Evolutionary conservation across 2,113 vertebrate genomes (phyloP).

Genomic region (Cyanoramphus novaezelandiae): DNA sequence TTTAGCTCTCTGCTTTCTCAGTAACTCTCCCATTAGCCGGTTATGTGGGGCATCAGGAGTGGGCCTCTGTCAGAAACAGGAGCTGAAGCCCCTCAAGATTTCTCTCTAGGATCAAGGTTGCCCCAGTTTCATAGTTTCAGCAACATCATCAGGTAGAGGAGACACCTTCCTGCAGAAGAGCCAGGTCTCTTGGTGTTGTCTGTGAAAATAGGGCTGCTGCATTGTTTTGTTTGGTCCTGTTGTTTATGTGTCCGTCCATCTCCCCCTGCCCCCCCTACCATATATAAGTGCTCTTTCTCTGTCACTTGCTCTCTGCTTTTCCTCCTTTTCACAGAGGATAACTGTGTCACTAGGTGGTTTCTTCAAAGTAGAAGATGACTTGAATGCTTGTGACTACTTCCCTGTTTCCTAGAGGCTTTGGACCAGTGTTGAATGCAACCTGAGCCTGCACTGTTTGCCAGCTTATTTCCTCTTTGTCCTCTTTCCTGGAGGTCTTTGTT

Average conservation of each 20-base stretch:
- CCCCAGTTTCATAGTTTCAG: neutral
- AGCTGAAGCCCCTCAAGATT: neutral
- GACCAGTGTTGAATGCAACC: neutral
- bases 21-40: neutral
- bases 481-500: constrained; percentile 61
- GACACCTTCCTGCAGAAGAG: neutral
- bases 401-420: constrained; percentile 52
- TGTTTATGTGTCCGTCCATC: neutral
- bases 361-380: constrained; percentile 24
- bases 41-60: neutral
- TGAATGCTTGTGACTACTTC: constrained; percentile 29
- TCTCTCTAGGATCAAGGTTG: neutral
- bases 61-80: neutral
- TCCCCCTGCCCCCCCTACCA: neutral
- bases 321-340: neutral
- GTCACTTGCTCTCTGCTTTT: neutral
- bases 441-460: constrained; percentile 24
- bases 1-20: neutral
- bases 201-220: neutral
- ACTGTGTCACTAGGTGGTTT: neutral
- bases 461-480: constrained; percentile 53
- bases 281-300: neutral
- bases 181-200: neutral
- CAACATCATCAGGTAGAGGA: neutral
- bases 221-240: neutral